Evolutionary conservation across 2,888 invertebrate genomes (phyloP), one percentile per base, ranked within the genome.

Genomic region (Anoncus sp.): DNA sequence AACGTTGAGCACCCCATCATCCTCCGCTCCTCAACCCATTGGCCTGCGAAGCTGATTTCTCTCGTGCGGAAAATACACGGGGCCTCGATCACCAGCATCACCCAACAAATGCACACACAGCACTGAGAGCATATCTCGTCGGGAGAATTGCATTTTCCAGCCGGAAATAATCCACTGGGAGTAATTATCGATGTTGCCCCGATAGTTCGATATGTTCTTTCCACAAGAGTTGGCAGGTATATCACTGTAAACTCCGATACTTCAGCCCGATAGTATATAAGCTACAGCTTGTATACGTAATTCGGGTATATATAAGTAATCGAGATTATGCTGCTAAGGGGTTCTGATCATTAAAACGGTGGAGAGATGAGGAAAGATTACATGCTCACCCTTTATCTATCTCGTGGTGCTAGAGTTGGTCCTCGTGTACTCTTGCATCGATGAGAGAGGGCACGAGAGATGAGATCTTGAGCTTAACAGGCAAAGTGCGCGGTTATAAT

Each of bases 161-260:
- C 38, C 43, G 67, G 67, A 70, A 60, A 74, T 77, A 45, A 70
- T 77, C 31, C 65, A 60, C 45, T 45, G 14, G 38, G 62, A 70
- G 38, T 74, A 74, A 74, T 77, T 73, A 73, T 69, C 63, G 51
- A 35, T 57, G 59, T 51, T 57, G 40, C 18, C 16, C 16, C 69
- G 43, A 69, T 67, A 63, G 47, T 55, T 55, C 38, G 49, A 73
- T 45, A 35, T 16, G 45, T 16, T 51, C 47, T 38, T 31, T 16
- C 43, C 16, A 45, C 31, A 47, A 22, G 57, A 40, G 57, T 45
- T 57, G 27, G 16, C n/a, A 6, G 9, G 7, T n/a, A n/a, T n/a
- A n/a, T n/a, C n/a, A n/a, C n/a, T n/a, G n/a, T n/a, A n/a, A n/a
- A n/a, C n/a, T n/a, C n/a, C n/a, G n/a, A n/a, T n/a, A n/a, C n/a